These are phyloP conservation scores for Philhelius pedissequus DNA, from an alignment of 2,888 invertebrate species.

Conservation along the genomic window DNA sequence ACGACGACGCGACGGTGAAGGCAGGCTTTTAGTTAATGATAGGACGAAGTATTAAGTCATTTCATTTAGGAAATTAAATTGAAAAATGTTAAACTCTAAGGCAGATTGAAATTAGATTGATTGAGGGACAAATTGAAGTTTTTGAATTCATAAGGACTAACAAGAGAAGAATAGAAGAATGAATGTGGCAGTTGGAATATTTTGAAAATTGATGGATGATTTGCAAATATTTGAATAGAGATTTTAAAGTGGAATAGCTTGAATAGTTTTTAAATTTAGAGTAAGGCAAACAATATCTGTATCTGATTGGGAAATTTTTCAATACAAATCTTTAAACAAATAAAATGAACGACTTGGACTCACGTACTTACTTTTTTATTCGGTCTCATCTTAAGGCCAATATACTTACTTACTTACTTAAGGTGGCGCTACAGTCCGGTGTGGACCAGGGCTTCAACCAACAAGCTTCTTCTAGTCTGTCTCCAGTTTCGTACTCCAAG, in stretches of 20 bases:
- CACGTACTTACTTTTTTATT: no score
- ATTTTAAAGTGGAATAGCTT: not conserved
- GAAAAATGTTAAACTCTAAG: not conserved
- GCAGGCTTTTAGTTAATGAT: slow-evolving; percentile 13
- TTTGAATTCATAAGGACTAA: not conserved
- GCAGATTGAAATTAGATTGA: not conserved
- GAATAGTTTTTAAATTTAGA: not conserved
- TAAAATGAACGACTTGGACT: no score
- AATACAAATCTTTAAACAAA: no score
- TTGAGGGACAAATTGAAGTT: not conserved
- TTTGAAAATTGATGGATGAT: not conserved
- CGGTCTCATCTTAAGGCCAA: no score
- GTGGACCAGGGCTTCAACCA: no score
- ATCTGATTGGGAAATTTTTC: no score
- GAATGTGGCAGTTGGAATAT: not conserved
- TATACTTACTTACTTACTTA: no score
- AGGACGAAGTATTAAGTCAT: not conserved
- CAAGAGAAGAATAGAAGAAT: not conserved
- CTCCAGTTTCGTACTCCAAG: no score
- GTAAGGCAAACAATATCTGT: no score
- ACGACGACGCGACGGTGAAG: no score
- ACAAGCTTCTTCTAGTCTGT: no score
- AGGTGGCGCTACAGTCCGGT: no score
- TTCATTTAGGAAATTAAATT: slow-evolving; percentile 15
- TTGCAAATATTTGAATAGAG: not conserved